Percentiles rank a stretch among this genome's conserved stretches.
Conservation (phyloP, 1,140 invertebrate genomes). For the Drosophila subobscura region DNA sequence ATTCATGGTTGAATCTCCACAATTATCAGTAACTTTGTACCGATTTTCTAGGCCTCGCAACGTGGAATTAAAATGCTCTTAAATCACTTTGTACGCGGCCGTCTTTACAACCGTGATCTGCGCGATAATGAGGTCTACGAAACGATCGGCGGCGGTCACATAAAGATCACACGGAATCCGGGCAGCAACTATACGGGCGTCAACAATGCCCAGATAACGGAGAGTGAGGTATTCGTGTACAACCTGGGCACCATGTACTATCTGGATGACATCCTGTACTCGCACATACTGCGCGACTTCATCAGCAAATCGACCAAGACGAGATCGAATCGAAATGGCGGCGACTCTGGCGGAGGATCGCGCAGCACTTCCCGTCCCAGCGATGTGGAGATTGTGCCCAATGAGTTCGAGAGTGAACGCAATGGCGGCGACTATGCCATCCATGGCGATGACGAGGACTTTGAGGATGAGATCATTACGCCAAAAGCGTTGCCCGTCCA, state of each 20-base stretch:
- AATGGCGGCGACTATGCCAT: constrained; percentile 76
- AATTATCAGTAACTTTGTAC: not conserved
- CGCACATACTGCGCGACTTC: constrained; percentile 79
- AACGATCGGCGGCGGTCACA: constrained; percentile 85
- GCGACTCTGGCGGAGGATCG: constrained; percentile 56
- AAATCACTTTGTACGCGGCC: constrained; percentile 87
- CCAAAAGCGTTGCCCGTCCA: constrained; percentile 83
- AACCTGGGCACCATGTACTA: constrained; percentile 87
- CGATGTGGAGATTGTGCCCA: constrained; percentile 84
- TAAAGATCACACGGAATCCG: constrained; percentile 84
- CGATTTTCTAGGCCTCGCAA: constrained; percentile 81
- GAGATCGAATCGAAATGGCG: constrained; percentile 67
- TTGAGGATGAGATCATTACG: constrained; percentile 83
- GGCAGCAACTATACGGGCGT: constrained; percentile 85
- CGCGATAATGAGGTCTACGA: constrained; percentile 84
- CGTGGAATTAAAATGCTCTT: constrained; percentile 85
- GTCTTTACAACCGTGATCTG: constrained; percentile 86
- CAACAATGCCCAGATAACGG: constrained; percentile 85
- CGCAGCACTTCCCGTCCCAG: constrained; percentile 62
- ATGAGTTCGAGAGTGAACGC: constrained; percentile 80
- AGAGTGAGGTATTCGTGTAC: constrained; percentile 87
- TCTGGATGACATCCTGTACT: constrained; percentile 85
- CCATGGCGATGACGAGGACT: constrained; percentile 78
- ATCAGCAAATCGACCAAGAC: constrained; percentile 66
- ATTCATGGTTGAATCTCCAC: not conserved